phyloP scores from a whole-genome alignment of 2,888 invertebrate genomes.

The Callinectes sapidus region DNA sequence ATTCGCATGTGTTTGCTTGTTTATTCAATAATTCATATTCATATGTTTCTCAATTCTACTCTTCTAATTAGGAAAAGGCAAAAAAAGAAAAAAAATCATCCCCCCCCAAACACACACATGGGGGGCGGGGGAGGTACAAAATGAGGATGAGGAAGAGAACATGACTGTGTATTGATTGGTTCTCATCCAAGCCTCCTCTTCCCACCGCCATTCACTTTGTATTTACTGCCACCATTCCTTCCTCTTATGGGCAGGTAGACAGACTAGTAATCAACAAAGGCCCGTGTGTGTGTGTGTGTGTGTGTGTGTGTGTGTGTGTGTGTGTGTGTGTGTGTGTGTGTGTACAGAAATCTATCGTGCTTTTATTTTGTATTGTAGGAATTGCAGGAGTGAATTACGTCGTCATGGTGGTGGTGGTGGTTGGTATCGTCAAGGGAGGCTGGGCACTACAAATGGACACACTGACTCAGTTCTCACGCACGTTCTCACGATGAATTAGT shows the following conservation, averaged over 20 bases:
- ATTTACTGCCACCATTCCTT: too few relatives aligned
- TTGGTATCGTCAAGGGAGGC: neutral
- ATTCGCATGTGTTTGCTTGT: neutral
- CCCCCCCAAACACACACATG: neutral
- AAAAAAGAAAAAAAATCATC: neutral
- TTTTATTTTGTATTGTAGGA: neutral
- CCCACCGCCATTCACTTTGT: too few relatives aligned
- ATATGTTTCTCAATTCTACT: neutral
- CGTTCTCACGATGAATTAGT: constrained; percentile 5
- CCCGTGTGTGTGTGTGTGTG: neutral
- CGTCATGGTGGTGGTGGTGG: neutral
- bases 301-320: neutral
- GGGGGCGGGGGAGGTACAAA: neutral
- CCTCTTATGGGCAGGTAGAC: too few relatives aligned
- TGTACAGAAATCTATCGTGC: neutral
- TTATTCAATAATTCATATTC: neutral
- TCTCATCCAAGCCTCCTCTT: too few relatives aligned
- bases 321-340: neutral
- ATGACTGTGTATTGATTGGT: neutral
- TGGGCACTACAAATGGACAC: neutral
- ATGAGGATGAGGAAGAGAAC: neutral
- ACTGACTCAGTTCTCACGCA: constrained; percentile 21
- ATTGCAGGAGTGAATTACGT: neutral
- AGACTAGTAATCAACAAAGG: too few relatives aligned
- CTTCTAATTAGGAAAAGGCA: neutral